Evolutionary conservation across 2,113 vertebrate species (phyloP).

Genomic region (Erythrocebus patas): DNA sequence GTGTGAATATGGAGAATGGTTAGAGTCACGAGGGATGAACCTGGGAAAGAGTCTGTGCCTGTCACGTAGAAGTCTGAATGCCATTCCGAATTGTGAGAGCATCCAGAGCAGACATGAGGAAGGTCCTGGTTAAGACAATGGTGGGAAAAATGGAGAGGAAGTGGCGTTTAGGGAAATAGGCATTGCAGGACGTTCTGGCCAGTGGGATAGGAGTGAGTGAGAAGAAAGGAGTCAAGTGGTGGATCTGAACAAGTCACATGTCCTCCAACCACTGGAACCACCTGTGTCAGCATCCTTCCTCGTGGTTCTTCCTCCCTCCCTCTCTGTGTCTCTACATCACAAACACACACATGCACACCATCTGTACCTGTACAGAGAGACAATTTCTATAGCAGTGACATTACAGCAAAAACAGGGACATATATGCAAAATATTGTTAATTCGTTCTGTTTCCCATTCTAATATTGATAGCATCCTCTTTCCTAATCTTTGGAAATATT

Average conservation of each 20-base stretch:
- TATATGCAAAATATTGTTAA: neutral
- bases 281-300: neutral
- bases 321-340: too few relatives aligned
- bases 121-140: neutral
- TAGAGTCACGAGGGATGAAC: neutral
- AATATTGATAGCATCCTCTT: neutral
- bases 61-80: neutral
- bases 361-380: neutral
- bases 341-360: too few relatives aligned
- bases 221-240: neutral
- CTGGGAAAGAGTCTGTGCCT: neutral
- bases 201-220: neutral
- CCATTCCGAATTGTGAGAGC: neutral
- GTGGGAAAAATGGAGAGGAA: neutral
- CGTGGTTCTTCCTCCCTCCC: fast-evolving
- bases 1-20: fast-evolving
- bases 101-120: neutral
- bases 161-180: neutral
- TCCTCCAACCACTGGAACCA: neutral
- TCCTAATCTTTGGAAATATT: neutral
- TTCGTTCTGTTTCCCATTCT: neutral
- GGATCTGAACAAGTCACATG: neutral
- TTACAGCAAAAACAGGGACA: neutral
- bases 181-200: neutral
- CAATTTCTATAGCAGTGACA: neutral